Evolutionary conservation across 2,888 invertebrate species (phyloP), one percentile per base, ranked within the genome.

Genomic region (Odiellus spinosus): DNA sequence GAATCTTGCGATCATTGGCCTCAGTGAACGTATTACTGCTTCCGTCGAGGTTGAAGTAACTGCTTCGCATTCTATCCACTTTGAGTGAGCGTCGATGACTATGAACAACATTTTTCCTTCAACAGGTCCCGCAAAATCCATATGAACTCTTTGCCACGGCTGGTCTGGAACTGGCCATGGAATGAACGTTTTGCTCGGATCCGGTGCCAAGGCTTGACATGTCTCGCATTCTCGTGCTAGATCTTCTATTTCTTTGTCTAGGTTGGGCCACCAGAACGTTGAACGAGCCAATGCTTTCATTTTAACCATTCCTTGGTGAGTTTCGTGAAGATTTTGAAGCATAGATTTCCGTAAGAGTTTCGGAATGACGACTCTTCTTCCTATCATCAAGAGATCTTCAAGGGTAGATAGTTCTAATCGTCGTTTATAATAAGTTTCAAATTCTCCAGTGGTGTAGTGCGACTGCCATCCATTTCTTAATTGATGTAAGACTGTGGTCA

Each of bases 51-150:
- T n/a, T n/a, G n/a, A n/a, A n/a, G n/a, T n/a, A n/a, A n/a, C n/a
- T n/a, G n/a, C n/a, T n/a, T n/a, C n/a, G n/a, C n/a, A n/a, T 54
- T 68, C 66, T 2, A 61, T 58, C 65, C 65, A 69, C 49, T 68
- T 69, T 0, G 65, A 64, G 53, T 59, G 59, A 11, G 64, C 58
- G 51, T 68, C 67, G 5, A 63, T 59, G 11, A 66, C 53, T 19
- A 67, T 53, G 6, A 66, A 50, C 38, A 62, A 60, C 56, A 58
- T 60, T n/a, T 48, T 48, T 17, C 57, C 59, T 6, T 57, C 38
- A 42, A 63, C 52, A 35, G 64, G 65, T 14, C 66, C 67, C 19
- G 66, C 64, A 56, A 63, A 67, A 54, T 69, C 68, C 19, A 65
- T 55, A 56, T 69, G 67, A 8, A 67, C 51, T 20, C 67, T 55